A percentile compares a stretch with the other conserved stretches of the same genome.
Evolutionary conservation across 35 echinoderm and acorn worm species (phyloP).

Genomic region (Ophiothrix spiculata): DNA sequence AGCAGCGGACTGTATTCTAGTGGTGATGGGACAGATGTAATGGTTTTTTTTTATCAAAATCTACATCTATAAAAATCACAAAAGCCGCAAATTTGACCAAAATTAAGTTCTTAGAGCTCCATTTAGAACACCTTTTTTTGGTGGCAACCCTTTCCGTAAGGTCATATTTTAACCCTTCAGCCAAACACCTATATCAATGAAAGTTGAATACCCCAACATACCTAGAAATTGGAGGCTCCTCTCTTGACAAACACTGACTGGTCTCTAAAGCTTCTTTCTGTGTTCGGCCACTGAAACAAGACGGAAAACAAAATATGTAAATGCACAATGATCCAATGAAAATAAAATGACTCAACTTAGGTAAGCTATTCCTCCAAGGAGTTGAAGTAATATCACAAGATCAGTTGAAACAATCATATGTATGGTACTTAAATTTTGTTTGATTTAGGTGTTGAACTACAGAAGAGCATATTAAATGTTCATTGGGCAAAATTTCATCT

Average conservation of each 20-base stretch:
- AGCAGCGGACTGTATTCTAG: too few relatives aligned
- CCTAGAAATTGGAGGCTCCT: constrained; percentile 60
- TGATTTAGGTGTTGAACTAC: too few relatives aligned
- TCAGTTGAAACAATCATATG: too few relatives aligned
- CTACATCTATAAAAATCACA: too few relatives aligned
- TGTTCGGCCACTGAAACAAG: constrained; percentile 58
- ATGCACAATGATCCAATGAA: too few relatives aligned
- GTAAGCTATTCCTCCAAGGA: neutral
- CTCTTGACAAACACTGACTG: constrained; percentile 33
- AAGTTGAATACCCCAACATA: neutral
- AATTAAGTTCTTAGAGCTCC: neutral
- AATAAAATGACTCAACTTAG: neutral
- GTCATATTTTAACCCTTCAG: neutral
- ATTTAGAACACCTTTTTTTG: neutral
- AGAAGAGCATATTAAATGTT: too few relatives aligned
- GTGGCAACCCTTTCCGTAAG: neutral
- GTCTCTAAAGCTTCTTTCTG: constrained; percentile 53
- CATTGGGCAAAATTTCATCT: too few relatives aligned
- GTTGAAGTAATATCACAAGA: too few relatives aligned
- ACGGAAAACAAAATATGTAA: neutral
- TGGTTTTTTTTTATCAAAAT: too few relatives aligned
- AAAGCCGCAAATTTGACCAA: too few relatives aligned
- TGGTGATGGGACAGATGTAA: too few relatives aligned
- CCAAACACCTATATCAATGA: neutral
- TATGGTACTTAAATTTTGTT: too few relatives aligned